Percentiles rank a stretch among this genome's conserved stretches.
Conservation (phyloP, 1,140 invertebrate species). For the Drosophila quadrilineata region DNA sequence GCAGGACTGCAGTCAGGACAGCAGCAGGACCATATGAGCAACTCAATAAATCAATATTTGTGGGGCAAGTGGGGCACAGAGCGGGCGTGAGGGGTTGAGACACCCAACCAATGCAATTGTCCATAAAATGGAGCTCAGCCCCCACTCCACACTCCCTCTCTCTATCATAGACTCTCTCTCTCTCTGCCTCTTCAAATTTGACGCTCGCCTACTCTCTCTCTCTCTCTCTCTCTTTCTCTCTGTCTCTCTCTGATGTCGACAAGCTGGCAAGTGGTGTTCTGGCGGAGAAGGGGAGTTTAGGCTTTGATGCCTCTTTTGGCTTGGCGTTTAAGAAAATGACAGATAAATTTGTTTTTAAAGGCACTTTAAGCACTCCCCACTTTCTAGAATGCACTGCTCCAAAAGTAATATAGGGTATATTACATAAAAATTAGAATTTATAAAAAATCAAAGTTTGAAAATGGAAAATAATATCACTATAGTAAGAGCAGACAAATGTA, state of each 20-base stretch:
- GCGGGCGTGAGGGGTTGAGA: no score
- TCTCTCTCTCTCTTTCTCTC: no score
- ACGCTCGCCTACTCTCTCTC: no score
- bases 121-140: slow-evolving; percentile 24
- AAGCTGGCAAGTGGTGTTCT: slow-evolving; percentile 12
- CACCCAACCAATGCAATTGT: slow-evolving; percentile 62
- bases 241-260: no score
- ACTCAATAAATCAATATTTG: slow-evolving; percentile 74
- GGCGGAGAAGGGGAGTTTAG: neutral
- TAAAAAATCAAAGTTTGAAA: no score
- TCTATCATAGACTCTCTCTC: no score
- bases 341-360: slow-evolving; percentile 69
- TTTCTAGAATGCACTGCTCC: neutral
- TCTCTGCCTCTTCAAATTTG: no score
- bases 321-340: slow-evolving; percentile 59
- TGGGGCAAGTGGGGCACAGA: slow-evolving; percentile 7
- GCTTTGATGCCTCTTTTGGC: slow-evolving; percentile 12
- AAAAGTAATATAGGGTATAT: neutral
- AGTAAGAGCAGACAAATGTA: no score
- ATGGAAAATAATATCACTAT: no score
- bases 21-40: slow-evolving; percentile 48
- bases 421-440: neutral
- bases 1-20: slow-evolving; percentile 20
- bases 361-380: slow-evolving; percentile 28
- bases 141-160: no score